phyloP scores from a whole-genome alignment of 1,140 invertebrate genomes.

The Solenopsis invicta region DNA sequence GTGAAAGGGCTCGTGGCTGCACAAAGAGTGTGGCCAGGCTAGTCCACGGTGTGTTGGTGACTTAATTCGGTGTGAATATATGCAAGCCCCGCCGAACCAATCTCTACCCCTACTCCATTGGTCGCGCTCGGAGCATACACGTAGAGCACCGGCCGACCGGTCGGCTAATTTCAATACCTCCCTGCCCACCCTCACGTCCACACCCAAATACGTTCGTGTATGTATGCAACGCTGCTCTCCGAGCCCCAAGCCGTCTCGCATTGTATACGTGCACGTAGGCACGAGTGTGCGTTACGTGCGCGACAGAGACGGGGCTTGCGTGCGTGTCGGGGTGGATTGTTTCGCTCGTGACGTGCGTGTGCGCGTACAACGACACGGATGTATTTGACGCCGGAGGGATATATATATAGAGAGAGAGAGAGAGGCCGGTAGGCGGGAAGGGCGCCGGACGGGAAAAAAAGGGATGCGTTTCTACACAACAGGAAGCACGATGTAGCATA shows the following conservation, averaged over 20 bases:
- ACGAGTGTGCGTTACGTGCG: constrained; percentile 29
- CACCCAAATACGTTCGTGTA: constrained; percentile 25
- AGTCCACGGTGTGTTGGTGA: constrained; percentile 75
- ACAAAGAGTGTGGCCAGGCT: constrained; percentile 76
- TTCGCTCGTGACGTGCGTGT: constrained; percentile 70
- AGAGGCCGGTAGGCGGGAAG: not conserved
- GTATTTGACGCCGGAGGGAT: constrained; percentile 72
- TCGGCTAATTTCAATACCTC: constrained; percentile 82
- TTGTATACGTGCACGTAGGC: constrained; percentile 9
- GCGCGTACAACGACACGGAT: constrained; percentile 69
- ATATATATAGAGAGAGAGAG: constrained; percentile 46
- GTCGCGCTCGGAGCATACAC: constrained; percentile 67
- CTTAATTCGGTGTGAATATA: constrained; percentile 82
- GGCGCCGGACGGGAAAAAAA: constrained; percentile 41
- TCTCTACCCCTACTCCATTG: constrained; percentile 67
- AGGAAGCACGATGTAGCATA: constrained; percentile 71
- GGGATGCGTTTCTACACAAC: constrained; percentile 65
- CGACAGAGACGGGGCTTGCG: constrained; percentile 58
- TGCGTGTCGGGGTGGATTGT: constrained; percentile 72
- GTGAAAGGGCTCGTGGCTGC: constrained; percentile 76
- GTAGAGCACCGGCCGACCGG: constrained; percentile 61
- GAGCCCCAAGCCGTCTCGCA: constrained; percentile 26
- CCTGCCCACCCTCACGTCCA: constrained; percentile 50
- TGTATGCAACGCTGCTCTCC: constrained; percentile 35
- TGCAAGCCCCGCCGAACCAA: constrained; percentile 75